Percentiles rank a stretch among this genome's conserved stretches.
Conservation (phyloP, 2,888 invertebrate genomes). For the Atherix ibis region DNA sequence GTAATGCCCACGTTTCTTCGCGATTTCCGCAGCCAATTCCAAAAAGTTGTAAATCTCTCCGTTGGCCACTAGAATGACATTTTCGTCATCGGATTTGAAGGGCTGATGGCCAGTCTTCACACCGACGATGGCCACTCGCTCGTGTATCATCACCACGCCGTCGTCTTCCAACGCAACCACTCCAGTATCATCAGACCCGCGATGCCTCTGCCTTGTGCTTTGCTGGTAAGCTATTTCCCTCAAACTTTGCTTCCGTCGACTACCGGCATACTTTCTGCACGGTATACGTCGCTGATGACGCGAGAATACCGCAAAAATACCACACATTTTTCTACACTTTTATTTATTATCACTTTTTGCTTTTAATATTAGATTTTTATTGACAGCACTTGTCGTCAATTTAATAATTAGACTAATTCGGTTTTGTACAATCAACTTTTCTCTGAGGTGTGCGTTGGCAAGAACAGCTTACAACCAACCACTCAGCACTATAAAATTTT, state of each 20-base stretch:
- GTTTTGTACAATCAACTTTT: too few relatives aligned
- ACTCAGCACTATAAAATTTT: too few relatives aligned
- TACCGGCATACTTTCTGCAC: constrained; percentile 14
- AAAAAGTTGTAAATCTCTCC: constrained; percentile 32
- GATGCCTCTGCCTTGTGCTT: constrained; percentile 27
- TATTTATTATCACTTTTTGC: too few relatives aligned
- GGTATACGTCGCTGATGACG: constrained; percentile 20
- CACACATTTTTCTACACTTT: constrained; percentile 30
- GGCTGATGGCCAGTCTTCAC: constrained; percentile 28
- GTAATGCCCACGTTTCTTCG: constrained; percentile 21
- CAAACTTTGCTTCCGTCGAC: constrained; percentile 17
- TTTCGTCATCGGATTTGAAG: constrained; percentile 20
- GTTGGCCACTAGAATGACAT: constrained; percentile 26
- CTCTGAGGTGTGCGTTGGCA: too few relatives aligned
- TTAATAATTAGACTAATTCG: too few relatives aligned
- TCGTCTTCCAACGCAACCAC: constrained; percentile 20
- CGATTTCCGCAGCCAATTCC: constrained; percentile 23
- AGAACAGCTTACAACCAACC: too few relatives aligned
- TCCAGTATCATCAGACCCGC: constrained; percentile 30
- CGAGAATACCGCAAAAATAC: constrained; percentile 30
- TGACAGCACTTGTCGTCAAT: too few relatives aligned
- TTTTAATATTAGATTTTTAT: too few relatives aligned
- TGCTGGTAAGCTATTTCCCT: constrained; percentile 28
- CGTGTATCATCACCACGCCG: constrained; percentile 27
- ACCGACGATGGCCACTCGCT: constrained; percentile 25